Evolutionary conservation across 2,888 invertebrate species (phyloP), one percentile per base, ranked within the genome.

Genomic region (Pollenia griseotomentosa): DNA sequence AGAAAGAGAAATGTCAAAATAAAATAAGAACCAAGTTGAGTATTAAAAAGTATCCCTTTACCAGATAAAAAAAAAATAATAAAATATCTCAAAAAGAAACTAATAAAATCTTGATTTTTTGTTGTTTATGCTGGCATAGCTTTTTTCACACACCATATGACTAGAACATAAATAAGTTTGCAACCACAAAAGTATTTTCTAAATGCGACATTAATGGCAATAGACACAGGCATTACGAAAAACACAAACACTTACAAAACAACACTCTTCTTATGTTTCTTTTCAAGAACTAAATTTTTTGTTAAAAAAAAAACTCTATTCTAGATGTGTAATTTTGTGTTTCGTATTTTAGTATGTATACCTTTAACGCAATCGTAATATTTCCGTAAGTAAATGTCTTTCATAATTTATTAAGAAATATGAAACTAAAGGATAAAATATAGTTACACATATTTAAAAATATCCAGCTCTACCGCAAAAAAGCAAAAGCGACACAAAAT

Each of bases 171-270:
- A 81, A 81, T 73, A 81, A 81, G 73, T 57, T 55, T 55, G 65
- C 79, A 71, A 53, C 78, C 78, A 48, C 65, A 65, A 66, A 82
- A 40, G 19, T 81, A 65, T 73, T 70, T 55, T 57, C 63, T 66
- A 75, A 63, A 68, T 75, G 68, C 63, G 75, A 75, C 75, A 75
- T 75, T 77, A 83, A 83, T 68, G 61, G 78, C 44, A 59, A 66
- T 46, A 81, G 46, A 65, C 81, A 61, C 33, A 65, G 61, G 51
- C 51, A 73, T 48, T 61, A 63, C 51, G 11, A 46, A 33, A 6
- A 33, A 33, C 33, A 33, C 0, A 33, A 0, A 33, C 33, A 33
- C 6, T 33, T 19, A 33, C 23, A 23, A 2, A 59, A 9, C 44
- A 11, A 8, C 12, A 16, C 23, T 5, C 0, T 33, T 33, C 33